Conservation (phyloP, 2,888 invertebrate genomes). For the Oasisia sp. region DNA sequence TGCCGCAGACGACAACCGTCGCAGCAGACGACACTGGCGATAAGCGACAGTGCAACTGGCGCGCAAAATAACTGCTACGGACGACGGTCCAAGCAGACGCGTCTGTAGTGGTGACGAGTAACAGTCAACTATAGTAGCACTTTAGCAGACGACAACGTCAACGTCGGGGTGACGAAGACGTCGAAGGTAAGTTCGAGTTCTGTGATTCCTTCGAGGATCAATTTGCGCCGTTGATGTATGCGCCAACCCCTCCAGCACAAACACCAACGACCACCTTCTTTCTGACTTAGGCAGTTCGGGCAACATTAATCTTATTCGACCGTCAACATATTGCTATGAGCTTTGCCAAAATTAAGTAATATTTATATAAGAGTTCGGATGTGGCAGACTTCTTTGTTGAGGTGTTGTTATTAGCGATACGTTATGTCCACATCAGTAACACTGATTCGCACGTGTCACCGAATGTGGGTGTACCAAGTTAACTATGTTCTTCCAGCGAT, state of each 20-base stretch:
- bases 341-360: too few species aligned
- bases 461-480: too few species aligned
- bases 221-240: not conserved
- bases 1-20: slow-evolving; percentile 1
- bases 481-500: too few species aligned
- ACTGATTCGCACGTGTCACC: too few species aligned
- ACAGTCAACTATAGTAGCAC: too few species aligned
- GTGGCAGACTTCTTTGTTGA: too few species aligned
- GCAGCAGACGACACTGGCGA: not conserved
- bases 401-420: too few species aligned
- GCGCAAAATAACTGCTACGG: not conserved
- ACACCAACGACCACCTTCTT: not conserved
- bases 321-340: not conserved
- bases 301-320: not conserved
- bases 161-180: not conserved
- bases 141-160: not conserved
- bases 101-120: too few species aligned
- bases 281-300: not conserved
- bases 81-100: too few species aligned
- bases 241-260: not conserved
- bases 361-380: too few species aligned
- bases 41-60: not conserved
- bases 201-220: not conserved
- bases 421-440: too few species aligned
- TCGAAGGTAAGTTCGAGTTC: not conserved